A percentile compares a stretch with the other conserved stretches of the same genome.
Conservation (phyloP, 2,888 invertebrate species). For the Zele albiditarsus region DNA sequence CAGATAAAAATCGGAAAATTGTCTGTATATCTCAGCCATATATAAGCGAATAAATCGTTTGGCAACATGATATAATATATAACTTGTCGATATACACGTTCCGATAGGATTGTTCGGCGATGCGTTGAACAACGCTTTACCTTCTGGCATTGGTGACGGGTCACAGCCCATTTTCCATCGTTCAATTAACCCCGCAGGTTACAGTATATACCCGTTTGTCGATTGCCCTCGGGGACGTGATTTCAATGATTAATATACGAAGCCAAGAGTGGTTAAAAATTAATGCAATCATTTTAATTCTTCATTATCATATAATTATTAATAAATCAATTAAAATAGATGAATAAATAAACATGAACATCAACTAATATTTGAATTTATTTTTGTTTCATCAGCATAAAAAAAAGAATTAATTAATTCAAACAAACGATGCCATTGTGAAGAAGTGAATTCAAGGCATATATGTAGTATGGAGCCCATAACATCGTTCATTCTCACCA, state of each 20-base stretch:
- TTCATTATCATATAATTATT: neutral
- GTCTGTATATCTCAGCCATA: neutral
- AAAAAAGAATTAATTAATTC: neutral
- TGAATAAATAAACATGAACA: neutral
- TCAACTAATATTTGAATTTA: neutral
- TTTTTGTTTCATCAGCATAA: neutral
- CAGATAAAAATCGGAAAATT: neutral
- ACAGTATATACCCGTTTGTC: conserved; percentile 9
- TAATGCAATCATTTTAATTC: conserved; percentile 24
- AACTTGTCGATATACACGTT: conserved; percentile 26
- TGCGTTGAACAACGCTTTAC: neutral
- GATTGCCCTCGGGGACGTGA: conserved; percentile 30
- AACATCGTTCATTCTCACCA: conserved; percentile 23
- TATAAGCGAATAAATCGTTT: conserved; percentile 16
- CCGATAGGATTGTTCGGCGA: conserved; percentile 26
- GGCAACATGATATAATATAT: conserved; percentile 15
- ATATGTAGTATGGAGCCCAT: neutral
- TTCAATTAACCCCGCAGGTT: conserved; percentile 33
- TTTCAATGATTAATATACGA: conserved; percentile 33
- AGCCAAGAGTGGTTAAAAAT: conserved; percentile 6
- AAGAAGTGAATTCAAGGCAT: neutral
- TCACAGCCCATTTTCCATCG: conserved; percentile 30
- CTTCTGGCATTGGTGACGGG: conserved; percentile 12
- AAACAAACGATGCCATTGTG: neutral
- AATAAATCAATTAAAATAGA: neutral